phyloP scores from a whole-genome alignment of 2,797 vertebrate species.

The Molossus molossus region DNA sequence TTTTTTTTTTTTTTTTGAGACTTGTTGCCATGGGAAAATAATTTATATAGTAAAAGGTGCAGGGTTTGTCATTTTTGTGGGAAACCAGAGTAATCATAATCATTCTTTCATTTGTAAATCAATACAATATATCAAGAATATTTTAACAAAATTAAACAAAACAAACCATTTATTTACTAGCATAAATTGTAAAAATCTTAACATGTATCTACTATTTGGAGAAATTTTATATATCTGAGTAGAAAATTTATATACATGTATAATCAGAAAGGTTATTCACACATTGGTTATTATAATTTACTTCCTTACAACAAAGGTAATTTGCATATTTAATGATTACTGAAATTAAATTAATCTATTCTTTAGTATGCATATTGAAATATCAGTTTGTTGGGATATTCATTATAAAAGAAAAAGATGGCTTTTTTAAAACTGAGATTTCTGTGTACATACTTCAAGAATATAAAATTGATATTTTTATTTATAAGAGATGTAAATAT shows the following conservation, averaged over 20 bases:
- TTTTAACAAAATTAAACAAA: conserved; percentile 65
- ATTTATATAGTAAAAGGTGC: conserved; percentile 74
- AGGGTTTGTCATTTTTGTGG: conserved; percentile 79
- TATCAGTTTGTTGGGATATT: conserved; percentile 45
- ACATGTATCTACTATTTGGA: conserved; percentile 37
- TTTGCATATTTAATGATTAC: conserved; percentile 58
- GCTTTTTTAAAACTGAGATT: conserved; percentile 16
- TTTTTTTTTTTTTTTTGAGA: conserved; percentile 51
- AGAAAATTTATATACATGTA: conserved; percentile 68
- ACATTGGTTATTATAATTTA: conserved; percentile 19
- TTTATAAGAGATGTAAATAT: conserved; percentile 61
- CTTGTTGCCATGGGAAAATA: conserved; percentile 72
- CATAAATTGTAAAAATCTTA: conserved; percentile 67
- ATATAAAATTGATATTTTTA: conserved; percentile 61
- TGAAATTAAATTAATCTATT: conserved; percentile 58
- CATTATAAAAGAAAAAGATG: conserved; percentile 71
- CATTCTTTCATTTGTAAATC: conserved; percentile 61
- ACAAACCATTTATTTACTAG: conserved; percentile 54
- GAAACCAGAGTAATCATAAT: conserved; percentile 55
- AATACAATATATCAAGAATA: conserved; percentile 39
- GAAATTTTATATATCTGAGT: conserved; percentile 35
- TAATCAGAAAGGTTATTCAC: conserved; percentile 26
- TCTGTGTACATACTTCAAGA: conserved; percentile 58
- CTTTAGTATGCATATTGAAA: conserved; percentile 57
- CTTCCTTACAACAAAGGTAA: conserved; percentile 63